Evolutionary conservation across 2,797 vertebrate species (phyloP), one percentile per base, ranked within the genome.

Genomic region (Geotrypetes seraphini): DNA sequence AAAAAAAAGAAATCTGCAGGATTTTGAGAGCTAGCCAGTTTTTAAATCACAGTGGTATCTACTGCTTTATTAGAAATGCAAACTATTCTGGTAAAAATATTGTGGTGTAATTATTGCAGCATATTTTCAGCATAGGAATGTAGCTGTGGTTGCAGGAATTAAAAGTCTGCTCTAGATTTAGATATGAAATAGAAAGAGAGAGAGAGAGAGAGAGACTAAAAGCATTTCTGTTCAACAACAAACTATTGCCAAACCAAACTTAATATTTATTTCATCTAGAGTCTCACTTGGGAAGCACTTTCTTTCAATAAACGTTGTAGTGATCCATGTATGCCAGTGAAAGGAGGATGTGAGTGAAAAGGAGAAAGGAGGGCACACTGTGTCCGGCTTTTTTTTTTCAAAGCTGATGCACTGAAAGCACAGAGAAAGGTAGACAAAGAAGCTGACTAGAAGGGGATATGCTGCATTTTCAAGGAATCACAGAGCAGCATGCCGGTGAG

Each of bases 91-190:
- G 45, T 49, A 66, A 49, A 17, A 52, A 43, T 45, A 47, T 28
- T 4, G 4, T 0, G 5, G 41, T 53, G 25, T 47, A 63, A 49
- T 62, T 63, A 56, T 31, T 53, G 49, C 43, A 22, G 36, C 64
- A 45, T 66, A 56, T 59, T 65, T 57, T 61, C 55, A n/a, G 59
- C 59, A 54, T 47, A 53, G 11, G 39, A 60, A 42, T 63, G 23
- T 50, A 34, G 54, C 37, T 63, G 44, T 47, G 41, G 49, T 53
- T 51, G 41, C 50, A 63, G 30, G 46, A 64, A 46, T 60, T 38
- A 63, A 43, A 63, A 66, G 53, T 58, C 50, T 66, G 65, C 47
- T 66, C 60, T 53, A 64, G 33, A 49, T 69, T 66, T 69, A 28
- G 47, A 25, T n/a, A n/a, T n/a, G n/a, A n/a, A n/a, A n/a, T n/a